Evolutionary conservation across 1,140 invertebrate species (phyloP).

Genomic region (Samia ricini): DNA sequence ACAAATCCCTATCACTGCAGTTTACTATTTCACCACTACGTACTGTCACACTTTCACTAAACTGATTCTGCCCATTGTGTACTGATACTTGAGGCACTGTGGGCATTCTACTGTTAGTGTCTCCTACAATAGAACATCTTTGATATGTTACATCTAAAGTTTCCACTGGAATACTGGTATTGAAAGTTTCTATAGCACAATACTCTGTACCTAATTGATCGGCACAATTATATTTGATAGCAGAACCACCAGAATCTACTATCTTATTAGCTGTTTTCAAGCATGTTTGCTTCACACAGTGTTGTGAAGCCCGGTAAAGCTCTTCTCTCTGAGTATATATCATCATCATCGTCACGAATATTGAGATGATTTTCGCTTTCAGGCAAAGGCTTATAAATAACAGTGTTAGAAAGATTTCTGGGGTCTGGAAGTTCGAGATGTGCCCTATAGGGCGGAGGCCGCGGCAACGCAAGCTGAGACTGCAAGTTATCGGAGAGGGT

Average conservation of each 20-base stretch:
- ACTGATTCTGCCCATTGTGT: conserved; percentile 46
- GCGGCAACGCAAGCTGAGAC: conserved; percentile 39
- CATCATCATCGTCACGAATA: conserved; percentile 36
- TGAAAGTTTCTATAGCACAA: conserved; percentile 50
- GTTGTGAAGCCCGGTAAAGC: conserved; percentile 40
- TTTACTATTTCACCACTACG: conserved; percentile 52
- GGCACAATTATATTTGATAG: conserved; percentile 45
- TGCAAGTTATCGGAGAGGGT: conserved; percentile 46
- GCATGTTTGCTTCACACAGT: conserved; percentile 51
- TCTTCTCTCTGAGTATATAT: conserved; percentile 38
- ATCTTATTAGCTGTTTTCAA: conserved; percentile 39
- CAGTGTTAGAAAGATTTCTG: conserved; percentile 30
- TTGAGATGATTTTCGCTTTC: conserved; percentile 46
- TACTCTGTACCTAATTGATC: conserved; percentile 36
- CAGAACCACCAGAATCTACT: conserved; percentile 21
- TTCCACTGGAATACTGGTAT: conserved; percentile 43
- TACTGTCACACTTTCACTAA: conserved; percentile 52
- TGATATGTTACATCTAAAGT: conserved; percentile 45
- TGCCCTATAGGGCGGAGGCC: conserved; percentile 41
- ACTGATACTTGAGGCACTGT: conserved; percentile 44
- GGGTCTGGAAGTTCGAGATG: conserved; percentile 41
- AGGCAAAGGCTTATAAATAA: conserved; percentile 54
- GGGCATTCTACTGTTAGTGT: conserved; percentile 53
- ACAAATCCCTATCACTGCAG: conserved; percentile 55
- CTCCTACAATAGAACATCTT: conserved; percentile 40